Percentiles rank a stretch among this genome's conserved stretches.
phyloP scores from a whole-genome alignment of 2,888 invertebrate species.

The Leucophenga montana region DNA sequence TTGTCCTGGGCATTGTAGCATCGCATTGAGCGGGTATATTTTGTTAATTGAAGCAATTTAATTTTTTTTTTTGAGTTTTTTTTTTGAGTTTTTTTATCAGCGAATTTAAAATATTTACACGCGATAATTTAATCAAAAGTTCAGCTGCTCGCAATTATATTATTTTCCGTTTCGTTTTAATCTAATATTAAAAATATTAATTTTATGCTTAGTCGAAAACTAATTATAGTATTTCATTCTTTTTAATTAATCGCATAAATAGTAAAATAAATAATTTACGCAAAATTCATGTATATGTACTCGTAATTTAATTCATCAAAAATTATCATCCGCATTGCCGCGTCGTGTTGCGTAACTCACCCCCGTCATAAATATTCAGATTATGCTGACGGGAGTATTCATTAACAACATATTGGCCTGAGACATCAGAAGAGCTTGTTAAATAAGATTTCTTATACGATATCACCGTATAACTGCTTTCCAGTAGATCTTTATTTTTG shows the following conservation, averaged over 20 bases:
- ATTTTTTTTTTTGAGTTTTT: slow-evolving; percentile 16
- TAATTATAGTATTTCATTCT: slow-evolving; percentile 24
- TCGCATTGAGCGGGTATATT: slow-evolving; percentile 9
- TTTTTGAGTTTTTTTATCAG: slow-evolving; percentile 5
- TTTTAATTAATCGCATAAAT: slow-evolving; percentile 32
- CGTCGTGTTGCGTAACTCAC: slow-evolving; percentile 82
- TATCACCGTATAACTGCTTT: background rate
- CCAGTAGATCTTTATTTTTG: slow-evolving; percentile 17
- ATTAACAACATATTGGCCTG: slow-evolving; percentile 82
- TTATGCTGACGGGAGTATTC: slow-evolving; percentile 84
- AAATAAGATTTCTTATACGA: background rate
- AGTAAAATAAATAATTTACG: slow-evolving; percentile 40
- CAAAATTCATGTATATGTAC: no score
- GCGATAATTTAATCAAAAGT: background rate
- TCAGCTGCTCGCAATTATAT: background rate
- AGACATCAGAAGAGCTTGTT: slow-evolving; percentile 45
- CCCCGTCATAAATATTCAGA: slow-evolving; percentile 84
- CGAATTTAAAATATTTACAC: slow-evolving; percentile 8
- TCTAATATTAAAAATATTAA: slow-evolving; percentile 41
- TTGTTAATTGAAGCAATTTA: background rate
- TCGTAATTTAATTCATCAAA: slow-evolving; percentile 50
- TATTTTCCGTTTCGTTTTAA: background rate
- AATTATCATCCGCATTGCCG: slow-evolving; percentile 87
- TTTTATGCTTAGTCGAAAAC: slow-evolving; percentile 27
- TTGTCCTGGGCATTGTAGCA: background rate